Evolutionary conservation across 2,797 vertebrate genomes (phyloP), one percentile per base, ranked within the genome.

Genomic region (Synanceia verrucosa): DNA sequence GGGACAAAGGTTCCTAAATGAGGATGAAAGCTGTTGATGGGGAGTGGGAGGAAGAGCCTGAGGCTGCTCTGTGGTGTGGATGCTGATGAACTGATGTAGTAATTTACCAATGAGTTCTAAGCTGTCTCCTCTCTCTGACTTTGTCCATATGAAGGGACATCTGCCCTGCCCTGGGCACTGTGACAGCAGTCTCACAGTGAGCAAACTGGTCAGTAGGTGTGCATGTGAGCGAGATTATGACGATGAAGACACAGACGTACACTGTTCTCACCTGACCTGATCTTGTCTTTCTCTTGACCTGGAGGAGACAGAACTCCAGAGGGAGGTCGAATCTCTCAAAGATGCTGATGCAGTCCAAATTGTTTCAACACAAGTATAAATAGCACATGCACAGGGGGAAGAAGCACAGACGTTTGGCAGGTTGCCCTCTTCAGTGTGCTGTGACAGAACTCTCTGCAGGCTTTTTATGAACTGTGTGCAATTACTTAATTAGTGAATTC

Each of bases 21-120:
- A 78, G 69, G 61, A 63, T 78, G 65, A 90, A 78, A 81, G 79
- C 80, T 85, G 78, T 67, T 77, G 81, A 77, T 73, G 65, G 47
- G 34, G 36, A 39, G 79, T 75, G 67, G 75, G 78, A 66, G 62
- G 68, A 71, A 74, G 43, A 43, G 76, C 88, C 75, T 0, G 23
- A 47, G 86, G 89, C 78, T 63, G 63, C 77, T 78, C 65, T 26
- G 16, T 78, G 75, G 78, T 82, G 82, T 76, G 83, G 82, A 83
- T 72, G 61, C 84, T 83, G 87, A 89, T 87, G 82, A 90, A 86
- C 68, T 60, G 78, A 85, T 79, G 70, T 79, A 71, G 76, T 88
- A 80, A 83, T 87, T 85, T 86, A 58, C 79, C 88, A 88, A 91
- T 86, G 85, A 86, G 79, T 82, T 72, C 64, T 86, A 79, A 84